phyloP scores from a whole-genome alignment of 2,888 invertebrate genomes.

The Tethea ocularis region DNA sequence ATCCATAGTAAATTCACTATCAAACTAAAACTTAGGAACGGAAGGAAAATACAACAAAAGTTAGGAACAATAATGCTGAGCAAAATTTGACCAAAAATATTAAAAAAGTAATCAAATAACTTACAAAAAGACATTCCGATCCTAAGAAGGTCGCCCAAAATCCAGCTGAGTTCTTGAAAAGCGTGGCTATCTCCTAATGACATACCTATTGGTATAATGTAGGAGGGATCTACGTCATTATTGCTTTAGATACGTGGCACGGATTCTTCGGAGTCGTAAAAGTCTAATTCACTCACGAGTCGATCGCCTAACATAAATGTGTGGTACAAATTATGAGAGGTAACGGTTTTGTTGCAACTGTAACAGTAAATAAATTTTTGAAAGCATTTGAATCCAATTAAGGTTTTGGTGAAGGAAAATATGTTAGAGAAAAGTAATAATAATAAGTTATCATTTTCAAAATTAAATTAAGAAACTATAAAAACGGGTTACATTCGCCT shows the following conservation, averaged over 20 bases:
- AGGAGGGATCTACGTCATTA: constrained; percentile 30
- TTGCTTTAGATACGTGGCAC: constrained; percentile 36
- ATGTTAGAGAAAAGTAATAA: too few species aligned
- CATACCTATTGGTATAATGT: constrained; percentile 13
- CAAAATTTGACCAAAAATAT: background rate
- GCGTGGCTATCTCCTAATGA: constrained; percentile 1
- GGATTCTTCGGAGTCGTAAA: constrained; percentile 55
- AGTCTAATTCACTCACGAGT: constrained; percentile 68
- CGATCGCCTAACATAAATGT: constrained; percentile 48
- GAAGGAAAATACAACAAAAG: too few species aligned
- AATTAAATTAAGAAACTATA: too few species aligned
- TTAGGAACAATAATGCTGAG: background rate
- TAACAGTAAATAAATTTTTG: background rate
- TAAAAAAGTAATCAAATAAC: background rate
- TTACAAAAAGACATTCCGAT: background rate
- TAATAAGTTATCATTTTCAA: too few species aligned
- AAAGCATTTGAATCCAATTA: too few species aligned
- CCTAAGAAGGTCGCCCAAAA: background rate
- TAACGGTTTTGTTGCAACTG: constrained; percentile 25
- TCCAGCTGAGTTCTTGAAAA: background rate
- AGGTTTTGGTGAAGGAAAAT: too few species aligned
- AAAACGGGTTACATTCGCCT: too few species aligned
- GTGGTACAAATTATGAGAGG: constrained; percentile 28
- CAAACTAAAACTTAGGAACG: too few species aligned
- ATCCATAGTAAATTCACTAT: too few species aligned